phyloP scores from a whole-genome alignment of 2,797 vertebrate genomes.

The Fringilla coelebs region DNA sequence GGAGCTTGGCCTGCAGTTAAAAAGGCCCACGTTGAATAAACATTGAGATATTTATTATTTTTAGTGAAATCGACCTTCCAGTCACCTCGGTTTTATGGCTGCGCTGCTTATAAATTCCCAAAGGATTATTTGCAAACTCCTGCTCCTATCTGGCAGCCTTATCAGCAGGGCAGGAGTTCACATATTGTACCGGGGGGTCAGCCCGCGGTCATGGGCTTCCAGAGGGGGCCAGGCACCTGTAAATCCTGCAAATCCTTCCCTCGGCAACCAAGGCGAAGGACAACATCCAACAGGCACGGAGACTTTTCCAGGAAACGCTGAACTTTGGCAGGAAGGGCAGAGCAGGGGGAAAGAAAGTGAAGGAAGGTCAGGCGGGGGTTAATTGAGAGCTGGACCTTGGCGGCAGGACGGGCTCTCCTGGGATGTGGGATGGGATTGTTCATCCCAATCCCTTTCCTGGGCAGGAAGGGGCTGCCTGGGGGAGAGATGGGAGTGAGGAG shows the following conservation, averaged over 20 bases:
- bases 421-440: constrained; percentile 34
- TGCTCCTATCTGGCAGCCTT: constrained; percentile 77
- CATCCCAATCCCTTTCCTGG: neutral
- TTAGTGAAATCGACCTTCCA: constrained; percentile 77
- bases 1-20: constrained; percentile 74
- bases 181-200: constrained; percentile 78
- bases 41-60: constrained; percentile 81
- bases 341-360: constrained; percentile 73
- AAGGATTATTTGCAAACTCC: constrained; percentile 77
- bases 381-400: constrained; percentile 67
- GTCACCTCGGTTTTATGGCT: constrained; percentile 79
- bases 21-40: constrained; percentile 79
- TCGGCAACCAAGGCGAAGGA: constrained; percentile 71
- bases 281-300: constrained; percentile 74
- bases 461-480: neutral
- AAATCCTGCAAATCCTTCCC: constrained; percentile 79
- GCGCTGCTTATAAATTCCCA: constrained; percentile 78
- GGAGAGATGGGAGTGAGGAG: neutral
- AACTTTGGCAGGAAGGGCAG: constrained; percentile 82
- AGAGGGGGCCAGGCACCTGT: constrained; percentile 80
- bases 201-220: constrained; percentile 76
- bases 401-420: neutral
- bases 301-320: constrained; percentile 79
- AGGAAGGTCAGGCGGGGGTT: constrained; percentile 73
- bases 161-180: constrained; percentile 82